Base-by-base conservation (phyloP, 2,888 invertebrate species). In the Drosophila niveifrons region DNA sequence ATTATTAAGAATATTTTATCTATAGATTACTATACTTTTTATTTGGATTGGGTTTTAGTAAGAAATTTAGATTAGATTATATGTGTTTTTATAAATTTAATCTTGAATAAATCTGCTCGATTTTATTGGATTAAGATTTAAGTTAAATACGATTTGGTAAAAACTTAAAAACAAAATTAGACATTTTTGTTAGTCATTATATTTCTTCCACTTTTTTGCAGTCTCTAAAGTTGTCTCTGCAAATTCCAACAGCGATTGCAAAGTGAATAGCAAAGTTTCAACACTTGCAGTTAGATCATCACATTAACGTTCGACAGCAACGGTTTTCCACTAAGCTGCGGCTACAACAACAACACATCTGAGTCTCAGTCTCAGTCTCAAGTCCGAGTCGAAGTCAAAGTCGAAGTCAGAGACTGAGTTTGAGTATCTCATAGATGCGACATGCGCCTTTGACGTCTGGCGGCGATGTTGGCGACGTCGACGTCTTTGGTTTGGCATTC, bases 381-480 rank as follows among this genome's bases (percentile, higher is more conserved):
- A 66, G 57, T 52, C 56, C 15, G 18, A 56, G 72, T 31, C 50
- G 10, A 34, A 31, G 10, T 17, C 13, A 2, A 34, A 36, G 36
- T 34, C 34, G 34, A 11, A 41, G 61, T 61, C 52, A n/a, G 31
- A 53, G 73, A 55, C 18, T 6, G 9, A 43, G 58, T 57, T 51
- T 51, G 73, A 77, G 82, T 82, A 81, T 77, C 82, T 83, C 84
- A 85, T 82, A 85, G 85, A 85, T 81, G 75, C 75, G 75, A 73
- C 72, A 76, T 78, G 82, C 73, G 82, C 78, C 83, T 83, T 83
- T 83, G 83, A 84, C 87, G 83, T 87, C 82, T 80, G 87, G 74
- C 82, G 86, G 72, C 85, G 73, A 75, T 74, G 71, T 61, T 80
- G 86, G 67, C 82, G 78, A 82, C 81, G 73, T 76, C 78, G 73